Evolutionary conservation across 1,140 invertebrate species (phyloP).

Genomic region (Brachionus manjavacas): DNA sequence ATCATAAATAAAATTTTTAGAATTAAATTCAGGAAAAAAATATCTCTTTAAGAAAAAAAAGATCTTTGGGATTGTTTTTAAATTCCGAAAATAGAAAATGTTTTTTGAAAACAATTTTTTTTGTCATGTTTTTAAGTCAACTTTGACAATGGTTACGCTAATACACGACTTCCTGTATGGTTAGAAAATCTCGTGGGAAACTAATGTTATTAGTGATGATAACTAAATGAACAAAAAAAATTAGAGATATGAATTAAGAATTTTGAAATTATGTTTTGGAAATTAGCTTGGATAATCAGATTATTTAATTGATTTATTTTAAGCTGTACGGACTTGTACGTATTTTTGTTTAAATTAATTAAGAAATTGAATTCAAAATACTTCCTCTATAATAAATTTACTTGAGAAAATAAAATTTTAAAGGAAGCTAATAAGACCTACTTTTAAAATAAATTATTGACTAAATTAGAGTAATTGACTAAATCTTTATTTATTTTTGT

Average conservation of each 20-base stretch:
- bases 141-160: too few relatives aligned
- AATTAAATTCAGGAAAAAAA: not conserved
- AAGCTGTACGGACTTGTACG: not conserved
- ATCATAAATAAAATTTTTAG: not conserved
- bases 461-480: too few relatives aligned
- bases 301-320: not conserved
- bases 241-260: too few relatives aligned
- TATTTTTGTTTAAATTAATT: not conserved
- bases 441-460: not conserved
- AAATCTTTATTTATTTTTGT: too few relatives aligned
- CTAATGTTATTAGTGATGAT: too few relatives aligned
- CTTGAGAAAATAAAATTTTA: not conserved
- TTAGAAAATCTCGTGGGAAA: too few relatives aligned
- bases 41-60: not conserved
- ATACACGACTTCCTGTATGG: too few relatives aligned
- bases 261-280: not conserved
- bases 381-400: not conserved
- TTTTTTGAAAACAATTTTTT: too few relatives aligned
- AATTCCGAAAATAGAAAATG: not conserved
- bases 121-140: too few relatives aligned
- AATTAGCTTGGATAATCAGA: not conserved
- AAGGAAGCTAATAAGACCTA: not conserved
- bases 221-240: too few relatives aligned
- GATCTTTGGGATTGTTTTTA: not conserved
- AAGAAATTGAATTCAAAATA: not conserved